These are phyloP conservation scores for Pentamera pediparva DNA, from an alignment of 53 echinoderm and acorn worm species.

Conservation along the genomic window DNA sequence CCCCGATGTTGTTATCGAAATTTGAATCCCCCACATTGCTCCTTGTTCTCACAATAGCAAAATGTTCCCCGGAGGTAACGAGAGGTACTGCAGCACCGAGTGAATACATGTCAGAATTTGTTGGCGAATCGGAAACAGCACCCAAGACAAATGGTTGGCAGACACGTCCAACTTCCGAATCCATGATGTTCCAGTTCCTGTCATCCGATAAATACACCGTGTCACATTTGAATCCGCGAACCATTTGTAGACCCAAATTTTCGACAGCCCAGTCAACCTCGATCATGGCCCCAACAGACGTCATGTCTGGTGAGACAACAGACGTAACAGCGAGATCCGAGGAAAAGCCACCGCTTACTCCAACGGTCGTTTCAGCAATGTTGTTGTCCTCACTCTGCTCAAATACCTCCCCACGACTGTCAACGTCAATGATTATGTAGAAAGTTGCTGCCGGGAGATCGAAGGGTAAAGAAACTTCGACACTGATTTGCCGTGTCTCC, in stretches of 20 bases:
- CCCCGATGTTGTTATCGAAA: slow-evolving; percentile 14
- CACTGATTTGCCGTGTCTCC: not conserved
- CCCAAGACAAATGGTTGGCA: not conserved
- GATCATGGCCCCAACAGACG: not conserved
- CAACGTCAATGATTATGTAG: slow-evolving; percentile 4
- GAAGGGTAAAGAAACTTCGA: slow-evolving; percentile 1
- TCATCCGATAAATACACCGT: slow-evolving; percentile 25
- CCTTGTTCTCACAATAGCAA: slow-evolving; percentile 25
- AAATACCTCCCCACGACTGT: slow-evolving; percentile 11
- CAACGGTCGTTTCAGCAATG: slow-evolving; percentile 1
- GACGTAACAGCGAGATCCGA: slow-evolving; percentile 22
- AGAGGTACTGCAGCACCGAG: not conserved
- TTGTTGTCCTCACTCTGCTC: slow-evolving; percentile 15
- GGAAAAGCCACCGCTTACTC: not conserved
- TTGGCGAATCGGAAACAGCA: not conserved
- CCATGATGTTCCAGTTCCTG: slow-evolving; percentile 7
- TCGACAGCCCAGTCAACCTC: slow-evolving; percentile 18
- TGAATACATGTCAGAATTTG: not conserved
- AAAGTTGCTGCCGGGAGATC: slow-evolving; percentile 3
- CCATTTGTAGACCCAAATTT: slow-evolving; percentile 6
- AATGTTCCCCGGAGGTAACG: slow-evolving; percentile 3
- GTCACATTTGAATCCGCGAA: slow-evolving; percentile 22
- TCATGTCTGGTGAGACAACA: not conserved
- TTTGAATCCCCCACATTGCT: slow-evolving; percentile 13
- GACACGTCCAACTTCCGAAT: slow-evolving; percentile 13